Base-by-base conservation (phyloP, 2,888 invertebrate species). In the Zele albiditarsus region DNA sequence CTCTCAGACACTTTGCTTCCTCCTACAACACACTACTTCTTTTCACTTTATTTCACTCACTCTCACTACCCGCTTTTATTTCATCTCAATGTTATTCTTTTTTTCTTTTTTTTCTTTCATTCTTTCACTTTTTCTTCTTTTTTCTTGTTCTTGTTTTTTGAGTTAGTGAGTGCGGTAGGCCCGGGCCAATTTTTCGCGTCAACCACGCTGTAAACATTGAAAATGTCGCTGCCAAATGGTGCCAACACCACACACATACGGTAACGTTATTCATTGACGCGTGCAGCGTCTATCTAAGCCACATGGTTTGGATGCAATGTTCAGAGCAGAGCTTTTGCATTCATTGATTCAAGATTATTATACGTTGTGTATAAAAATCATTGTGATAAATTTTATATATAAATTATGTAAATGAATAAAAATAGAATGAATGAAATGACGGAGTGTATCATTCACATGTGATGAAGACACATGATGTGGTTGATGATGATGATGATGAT, bases 101-200 rank as follows among this genome's bases (percentile, higher is more conserved):
- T 53, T 49, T 73, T 71, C 68, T 76, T 72, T 46, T 31, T 23
- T 27, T 27, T 25, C 31, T 65, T 33, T 53, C 53, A 38, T 75
- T 25, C 53, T 46, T 69, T 28, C 58, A 33, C 62, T 74, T 76
- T 74, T 57, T 63, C 76, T 72, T 79, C 67, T 66, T 70, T 73
- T 74, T 66, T 68, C 73, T 72, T 53, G 49, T 66, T 38, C 62
- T 71, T 58, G 20, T 71, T 62, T 38, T 63, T 65, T 65, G 63
- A 42, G 33, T 49, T 62, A 28, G 73, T 23, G 70, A 78, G 80
- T 81, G 78, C 78, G 80, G 84, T 85, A 85, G 86, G 85, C 85
- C 79, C 80, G 78, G 62, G 87, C 87, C 87, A 88, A 88, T 87
- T 87, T 88, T 87, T 86, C 53, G 84, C 85, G 83, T 84, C 84